A percentile compares a stretch with the other conserved stretches of the same genome.
These are phyloP conservation scores for Cynopterus sphinx DNA, from an alignment of 2,797 vertebrate genomes.

Conservation along the genomic window DNA sequence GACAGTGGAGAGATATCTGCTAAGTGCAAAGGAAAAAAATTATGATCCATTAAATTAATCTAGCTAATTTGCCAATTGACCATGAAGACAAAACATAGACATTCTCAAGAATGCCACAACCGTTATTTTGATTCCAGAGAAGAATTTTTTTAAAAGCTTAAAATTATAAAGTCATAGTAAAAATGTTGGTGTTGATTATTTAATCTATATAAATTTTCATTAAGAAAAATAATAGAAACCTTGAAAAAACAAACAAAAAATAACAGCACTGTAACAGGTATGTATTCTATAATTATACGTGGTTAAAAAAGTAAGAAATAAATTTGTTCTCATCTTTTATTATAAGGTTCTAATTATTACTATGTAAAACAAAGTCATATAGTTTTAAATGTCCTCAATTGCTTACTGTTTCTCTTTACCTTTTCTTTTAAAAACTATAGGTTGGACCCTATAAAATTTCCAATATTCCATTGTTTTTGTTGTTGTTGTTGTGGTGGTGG, in stretches of 20 bases:
- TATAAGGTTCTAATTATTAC: background rate
- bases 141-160: background rate
- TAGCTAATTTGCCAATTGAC: background rate
- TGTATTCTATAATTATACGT: background rate
- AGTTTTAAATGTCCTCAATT: background rate
- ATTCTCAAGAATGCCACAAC: background rate
- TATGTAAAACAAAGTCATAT: background rate
- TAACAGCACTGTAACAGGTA: background rate
- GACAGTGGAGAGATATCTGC: background rate
- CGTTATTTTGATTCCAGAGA: background rate
- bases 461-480: background rate
- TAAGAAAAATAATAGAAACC: background rate
- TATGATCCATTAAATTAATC: background rate
- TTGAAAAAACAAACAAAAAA: background rate
- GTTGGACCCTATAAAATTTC: background rate
- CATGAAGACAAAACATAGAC: background rate
- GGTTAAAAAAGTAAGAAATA: background rate
- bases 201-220: background rate
- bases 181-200: background rate
- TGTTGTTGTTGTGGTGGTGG: no score
- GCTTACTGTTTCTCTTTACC: background rate
- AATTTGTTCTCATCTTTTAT: background rate
- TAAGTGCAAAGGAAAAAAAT: background rate
- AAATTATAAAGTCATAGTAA: background rate
- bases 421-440: background rate